Base-by-base conservation (phyloP, 2,888 invertebrate species). In the Kuschelorhynchus macadamiae region DNA sequence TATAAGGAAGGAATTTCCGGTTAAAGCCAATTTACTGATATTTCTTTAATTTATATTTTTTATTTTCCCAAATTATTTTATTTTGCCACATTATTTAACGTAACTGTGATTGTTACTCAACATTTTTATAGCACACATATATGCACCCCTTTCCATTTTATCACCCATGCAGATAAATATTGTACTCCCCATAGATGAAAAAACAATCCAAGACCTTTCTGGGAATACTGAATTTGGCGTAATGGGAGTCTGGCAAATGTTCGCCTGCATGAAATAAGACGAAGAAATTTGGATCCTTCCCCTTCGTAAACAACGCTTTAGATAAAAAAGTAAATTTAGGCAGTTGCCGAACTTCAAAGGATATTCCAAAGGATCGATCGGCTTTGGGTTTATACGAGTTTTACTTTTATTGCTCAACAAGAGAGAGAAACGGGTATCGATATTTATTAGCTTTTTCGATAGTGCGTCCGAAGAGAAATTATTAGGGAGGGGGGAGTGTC, bases 251-350 rank as follows among this genome's bases (percentile, higher is more conserved):
- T 36, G 36, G 36, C 36, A 36, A 36, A 36, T 36, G 36, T 36
- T 36, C 52, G 50, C 21, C 30, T 32, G 61, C 52, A 39, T 61
- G 30, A 44, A 50, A 52, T 61, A 52, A 61, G 52, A 50, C 33
- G 49, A 50, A 17, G 61, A 52, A 50, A 50, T 41, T 61, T 18
- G 42, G 61, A 32, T 49, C 16, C 42, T 25, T 12, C 16, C 41
- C 12, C 20, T 52, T 52, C 61, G 61, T 61, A 61, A 61, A 61
- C 61, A 61, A 32, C 41, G 11, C 42, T 61, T 52, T 42, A 61
- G 61, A 61, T 61, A 61, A 52, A 61, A 59, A 60, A 61, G 60
- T 50, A 42, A 60, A 60, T 60, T 60, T 50, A 50, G 60, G 50
- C 60, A 39, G 39, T 50, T 41, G 18, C 36, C 16, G 30, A 55